Percentiles rank a stretch among this genome's conserved stretches.
Conservation (phyloP, 1,140 invertebrate species). For the Lasioglossum albipes region DNA sequence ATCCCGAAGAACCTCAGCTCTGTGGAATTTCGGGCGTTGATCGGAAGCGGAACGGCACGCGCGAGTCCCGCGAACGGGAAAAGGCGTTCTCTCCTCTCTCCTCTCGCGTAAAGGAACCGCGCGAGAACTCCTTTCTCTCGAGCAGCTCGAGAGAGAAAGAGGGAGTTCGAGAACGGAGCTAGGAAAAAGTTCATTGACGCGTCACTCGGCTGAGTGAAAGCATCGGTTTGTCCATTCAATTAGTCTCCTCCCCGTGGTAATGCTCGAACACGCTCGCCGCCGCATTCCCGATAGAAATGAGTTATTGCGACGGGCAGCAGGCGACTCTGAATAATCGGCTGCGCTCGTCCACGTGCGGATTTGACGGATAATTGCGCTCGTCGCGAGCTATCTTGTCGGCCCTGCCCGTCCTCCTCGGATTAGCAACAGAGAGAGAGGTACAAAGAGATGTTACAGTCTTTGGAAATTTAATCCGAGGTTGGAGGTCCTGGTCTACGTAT, state of each 20-base stretch:
- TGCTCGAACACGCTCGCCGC: neutral
- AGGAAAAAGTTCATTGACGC: conserved; percentile 15
- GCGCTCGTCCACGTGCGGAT: neutral
- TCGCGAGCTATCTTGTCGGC: too few species aligned
- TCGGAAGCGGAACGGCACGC: too few species aligned
- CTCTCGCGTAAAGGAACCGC: too few species aligned
- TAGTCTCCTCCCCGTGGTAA: conserved; percentile 1
- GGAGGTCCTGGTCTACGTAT: too few species aligned
- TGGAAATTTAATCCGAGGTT: too few species aligned
- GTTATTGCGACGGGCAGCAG: conserved; percentile 14
- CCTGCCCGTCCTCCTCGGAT: too few species aligned
- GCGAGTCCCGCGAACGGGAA: too few species aligned
- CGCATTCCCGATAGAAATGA: conserved; percentile 22
- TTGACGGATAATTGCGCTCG: too few species aligned
- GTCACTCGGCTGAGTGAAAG: neutral
- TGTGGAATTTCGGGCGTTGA: neutral
- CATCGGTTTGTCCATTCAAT: conserved; percentile 32
- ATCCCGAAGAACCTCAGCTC: neutral
- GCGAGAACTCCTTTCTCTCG: too few species aligned
- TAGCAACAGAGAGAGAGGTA: too few species aligned
- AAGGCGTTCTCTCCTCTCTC: too few species aligned
- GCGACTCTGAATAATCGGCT: conserved; percentile 1
- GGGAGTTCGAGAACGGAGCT: neutral
- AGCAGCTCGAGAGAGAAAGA: neutral
- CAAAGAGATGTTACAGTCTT: too few species aligned